Evolutionary conservation across 2,888 invertebrate genomes (phyloP).

Genomic region (Drosophila koepferae): DNA sequence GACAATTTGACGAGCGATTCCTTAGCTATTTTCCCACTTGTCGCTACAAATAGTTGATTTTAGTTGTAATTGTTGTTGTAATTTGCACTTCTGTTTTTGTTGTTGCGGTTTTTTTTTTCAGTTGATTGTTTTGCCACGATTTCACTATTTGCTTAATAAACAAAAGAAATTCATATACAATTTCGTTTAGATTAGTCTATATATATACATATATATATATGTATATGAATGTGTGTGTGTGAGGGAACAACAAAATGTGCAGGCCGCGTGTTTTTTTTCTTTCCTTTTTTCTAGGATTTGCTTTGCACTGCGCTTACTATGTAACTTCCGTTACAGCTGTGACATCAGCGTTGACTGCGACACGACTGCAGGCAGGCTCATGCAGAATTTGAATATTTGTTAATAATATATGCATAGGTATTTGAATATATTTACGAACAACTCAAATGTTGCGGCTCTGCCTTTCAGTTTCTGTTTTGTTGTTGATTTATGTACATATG

Average conservation of each 20-base stretch:
- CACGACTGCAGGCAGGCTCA: slow-evolving; percentile 4
- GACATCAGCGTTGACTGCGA: slow-evolving; percentile 32
- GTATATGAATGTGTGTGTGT: slow-evolving; percentile 2
- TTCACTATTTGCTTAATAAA: slow-evolving; percentile 60
- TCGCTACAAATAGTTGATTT: neutral
- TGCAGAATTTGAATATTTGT: slow-evolving; percentile 28
- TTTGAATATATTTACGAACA: slow-evolving; percentile 6
- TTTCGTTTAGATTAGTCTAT: slow-evolving; percentile 9
- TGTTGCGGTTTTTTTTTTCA: slow-evolving; percentile 17
- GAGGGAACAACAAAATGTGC: slow-evolving; percentile 39
- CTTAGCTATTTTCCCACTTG: slow-evolving; percentile 17
- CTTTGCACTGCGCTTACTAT: slow-evolving; percentile 27
- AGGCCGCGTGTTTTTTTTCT: slow-evolving; percentile 59
- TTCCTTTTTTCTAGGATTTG: slow-evolving; percentile 16
- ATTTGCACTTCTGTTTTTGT: slow-evolving; percentile 27
- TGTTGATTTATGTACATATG: slow-evolving; percentile 9
- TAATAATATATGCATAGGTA: slow-evolving; percentile 30
- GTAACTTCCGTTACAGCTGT: slow-evolving; percentile 56
- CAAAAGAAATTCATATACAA: slow-evolving; percentile 50
- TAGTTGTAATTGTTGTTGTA: slow-evolving; percentile 19
- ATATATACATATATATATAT: neutral
- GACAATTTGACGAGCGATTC: slow-evolving; percentile 34
- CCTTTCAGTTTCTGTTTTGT: slow-evolving; percentile 15
- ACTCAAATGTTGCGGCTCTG: slow-evolving; percentile 15
- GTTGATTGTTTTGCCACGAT: slow-evolving; percentile 53